Base-by-base conservation (phyloP, 1,140 invertebrate genomes). In the Myzus persicae region DNA sequence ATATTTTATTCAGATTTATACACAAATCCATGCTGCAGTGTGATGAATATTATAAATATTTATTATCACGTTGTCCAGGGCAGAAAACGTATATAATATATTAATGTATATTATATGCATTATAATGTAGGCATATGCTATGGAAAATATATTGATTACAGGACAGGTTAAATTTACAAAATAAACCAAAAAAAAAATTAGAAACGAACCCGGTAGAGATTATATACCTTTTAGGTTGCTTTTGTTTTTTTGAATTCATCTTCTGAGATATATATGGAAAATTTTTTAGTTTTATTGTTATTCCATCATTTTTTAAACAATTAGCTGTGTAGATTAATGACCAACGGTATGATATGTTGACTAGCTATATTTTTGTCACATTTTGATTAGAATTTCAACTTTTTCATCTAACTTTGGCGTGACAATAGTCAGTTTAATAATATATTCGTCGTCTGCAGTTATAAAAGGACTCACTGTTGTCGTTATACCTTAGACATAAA, bases 41-140 rank as follows among this genome's bases (percentile, higher is more conserved):
- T 54, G 91, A 93, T 84, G 76, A 93, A 85, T 93, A 93, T 93
- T 93, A 93, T 93, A 93, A 93, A 93, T 93, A 93, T 93, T 93
- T 93, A 93, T 93, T 84, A 93, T 93, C 91, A 51, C 91, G 91
- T 85, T n/a, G 91, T 92, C 38, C 46, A n/a, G 9, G 67, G 42
- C 48, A 59, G 38, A 67, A 67, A 90, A 67, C 51, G n/a, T 40
- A 26, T 89, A 89, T 46, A 46, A 67, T 59, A 59, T 59, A n/a
- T n/a, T n/a, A 59, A 59, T 82, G 40, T 81, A 76, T 76, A 38
- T 36, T 82, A 40, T 46, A 44, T 46, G 42, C 46, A 44, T 46
- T n/a, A 46, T 46, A 42, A 84, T 67, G 31, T 67, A 67, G 26
- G 24, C 44, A 51, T 88, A 88, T 31, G 9, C 36, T 38, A 24